phyloP scores from a whole-genome alignment of 2,797 vertebrate genomes.

The Phalanger gymnotis region DNA sequence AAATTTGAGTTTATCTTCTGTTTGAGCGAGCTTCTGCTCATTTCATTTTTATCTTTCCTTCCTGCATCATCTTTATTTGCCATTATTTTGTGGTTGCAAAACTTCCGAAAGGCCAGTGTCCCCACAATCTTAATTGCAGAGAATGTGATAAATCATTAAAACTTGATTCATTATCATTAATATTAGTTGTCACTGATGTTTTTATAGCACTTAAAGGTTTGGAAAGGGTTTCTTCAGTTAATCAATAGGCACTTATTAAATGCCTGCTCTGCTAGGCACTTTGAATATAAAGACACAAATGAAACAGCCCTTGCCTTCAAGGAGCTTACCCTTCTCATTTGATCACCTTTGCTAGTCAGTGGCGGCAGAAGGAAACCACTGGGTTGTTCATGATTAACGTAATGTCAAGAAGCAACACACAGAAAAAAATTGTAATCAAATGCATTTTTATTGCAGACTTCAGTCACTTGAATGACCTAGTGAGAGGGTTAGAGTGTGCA shows the following conservation, averaged over 20 bases:
- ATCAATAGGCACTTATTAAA: background rate
- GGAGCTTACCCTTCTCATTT: background rate
- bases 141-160: background rate
- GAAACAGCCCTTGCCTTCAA: background rate
- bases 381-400: slow-evolving; percentile 8
- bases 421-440: slow-evolving; percentile 10
- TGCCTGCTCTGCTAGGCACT: background rate
- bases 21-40: background rate
- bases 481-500: background rate
- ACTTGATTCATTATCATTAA: background rate
- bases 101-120: background rate
- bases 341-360: background rate
- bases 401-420: background rate
- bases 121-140: background rate
- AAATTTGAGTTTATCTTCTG: background rate
- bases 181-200: background rate
- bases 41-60: slow-evolving; percentile 27
- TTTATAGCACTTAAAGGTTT: background rate
- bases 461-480: background rate
- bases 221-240: background rate
- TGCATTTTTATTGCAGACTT: background rate
- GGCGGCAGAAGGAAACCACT: no score
- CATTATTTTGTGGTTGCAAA: background rate
- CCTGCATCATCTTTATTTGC: background rate
- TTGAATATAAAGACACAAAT: background rate